A percentile compares a stretch with the other conserved stretches of the same genome.
These are phyloP conservation scores for Typhlomys cinereus DNA, from an alignment of 2,113 vertebrate genomes.

Conservation along the genomic window DNA sequence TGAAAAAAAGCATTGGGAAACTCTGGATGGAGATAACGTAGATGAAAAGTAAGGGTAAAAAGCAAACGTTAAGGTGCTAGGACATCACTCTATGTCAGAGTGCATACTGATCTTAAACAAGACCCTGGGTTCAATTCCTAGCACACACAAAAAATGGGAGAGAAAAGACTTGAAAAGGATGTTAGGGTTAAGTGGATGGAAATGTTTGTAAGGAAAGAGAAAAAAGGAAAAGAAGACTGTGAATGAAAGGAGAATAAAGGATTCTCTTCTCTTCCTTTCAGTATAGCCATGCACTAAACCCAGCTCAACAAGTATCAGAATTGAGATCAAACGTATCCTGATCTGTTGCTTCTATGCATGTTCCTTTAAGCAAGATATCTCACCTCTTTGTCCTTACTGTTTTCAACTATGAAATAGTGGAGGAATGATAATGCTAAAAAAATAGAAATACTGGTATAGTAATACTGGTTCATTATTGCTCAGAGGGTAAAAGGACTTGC, in stretches of 20 bases:
- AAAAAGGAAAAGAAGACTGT: neutral
- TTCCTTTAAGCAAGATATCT: slow-evolving; percentile 6
- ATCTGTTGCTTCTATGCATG: neutral
- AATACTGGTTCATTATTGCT: too few species aligned
- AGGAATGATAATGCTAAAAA: slow-evolving; percentile 41
- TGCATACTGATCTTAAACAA: neutral
- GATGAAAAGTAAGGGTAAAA: slow-evolving; percentile 24
- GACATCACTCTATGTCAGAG: neutral
- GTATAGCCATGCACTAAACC: neutral
- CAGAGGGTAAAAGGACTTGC: too few species aligned
- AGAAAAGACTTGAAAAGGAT: neutral
- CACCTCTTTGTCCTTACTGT: neutral
- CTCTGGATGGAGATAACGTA: neutral
- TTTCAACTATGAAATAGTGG: neutral
- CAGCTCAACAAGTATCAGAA: neutral
- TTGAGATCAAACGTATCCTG: slow-evolving; percentile 10
- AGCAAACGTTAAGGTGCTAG: neutral
- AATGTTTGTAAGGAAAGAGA: neutral
- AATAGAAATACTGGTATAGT: too few species aligned
- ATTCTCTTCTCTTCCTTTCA: neutral
- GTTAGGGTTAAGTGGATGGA: neutral
- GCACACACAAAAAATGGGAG: neutral
- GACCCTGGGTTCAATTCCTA: neutral
- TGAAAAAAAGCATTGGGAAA: neutral
- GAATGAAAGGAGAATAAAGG: neutral